Conservation (phyloP, 2,888 invertebrate genomes). For the Yponomeuta malinellus region DNA sequence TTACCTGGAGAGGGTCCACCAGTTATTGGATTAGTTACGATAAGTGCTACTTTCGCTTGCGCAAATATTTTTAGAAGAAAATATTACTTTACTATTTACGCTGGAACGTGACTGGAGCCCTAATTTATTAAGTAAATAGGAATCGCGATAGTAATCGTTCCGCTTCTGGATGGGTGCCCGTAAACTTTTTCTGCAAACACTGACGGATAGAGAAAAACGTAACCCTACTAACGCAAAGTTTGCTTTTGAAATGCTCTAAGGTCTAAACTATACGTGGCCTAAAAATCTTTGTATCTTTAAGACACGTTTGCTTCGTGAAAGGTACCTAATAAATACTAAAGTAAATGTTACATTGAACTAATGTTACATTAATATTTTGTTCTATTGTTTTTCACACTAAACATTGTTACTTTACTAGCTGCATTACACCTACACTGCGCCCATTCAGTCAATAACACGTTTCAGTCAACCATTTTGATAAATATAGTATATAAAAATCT, state of each 20-base stretch:
- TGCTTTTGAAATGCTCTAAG: background rate
- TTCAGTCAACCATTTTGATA: background rate
- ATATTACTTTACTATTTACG: constrained; percentile 5
- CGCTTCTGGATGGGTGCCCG: background rate
- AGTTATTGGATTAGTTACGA: constrained; percentile 19
- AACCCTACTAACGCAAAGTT: background rate
- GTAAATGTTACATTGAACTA: background rate
- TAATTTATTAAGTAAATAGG: constrained; percentile 5
- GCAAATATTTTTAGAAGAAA: background rate
- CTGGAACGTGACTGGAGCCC: background rate
- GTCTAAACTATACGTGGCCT: background rate
- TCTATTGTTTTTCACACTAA: background rate
- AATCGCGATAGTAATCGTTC: background rate
- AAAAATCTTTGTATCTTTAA: background rate
- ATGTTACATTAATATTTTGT: background rate
- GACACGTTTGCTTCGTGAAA: background rate
- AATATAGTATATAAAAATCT: too few relatives aligned
- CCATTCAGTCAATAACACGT: background rate
- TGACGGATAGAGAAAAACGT: background rate
- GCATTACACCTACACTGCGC: background rate
- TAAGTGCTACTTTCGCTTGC: constrained; percentile 18
- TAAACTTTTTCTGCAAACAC: background rate
- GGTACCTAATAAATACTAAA: background rate
- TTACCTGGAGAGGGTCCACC: constrained; percentile 1
- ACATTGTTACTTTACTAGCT: background rate